Percentiles rank a stretch among this genome's conserved stretches.
Evolutionary conservation across 35 echinoderm and acorn worm genomes (phyloP).

Genomic region (Diadema setosum): DNA sequence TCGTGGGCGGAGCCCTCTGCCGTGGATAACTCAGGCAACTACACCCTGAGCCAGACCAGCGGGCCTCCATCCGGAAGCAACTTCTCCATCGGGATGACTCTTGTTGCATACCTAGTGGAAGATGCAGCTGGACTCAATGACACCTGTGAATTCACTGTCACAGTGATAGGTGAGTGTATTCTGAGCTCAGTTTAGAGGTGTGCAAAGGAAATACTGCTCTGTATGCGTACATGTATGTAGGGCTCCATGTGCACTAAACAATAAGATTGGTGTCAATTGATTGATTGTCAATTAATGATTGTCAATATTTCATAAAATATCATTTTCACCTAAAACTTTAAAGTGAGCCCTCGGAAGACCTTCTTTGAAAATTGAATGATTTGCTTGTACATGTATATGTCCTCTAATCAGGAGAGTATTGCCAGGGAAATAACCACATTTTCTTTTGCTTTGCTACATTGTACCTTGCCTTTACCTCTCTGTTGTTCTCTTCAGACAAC

Average conservation of each 20-base stretch:
- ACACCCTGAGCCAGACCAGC: background rate
- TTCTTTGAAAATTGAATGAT: too few species aligned
- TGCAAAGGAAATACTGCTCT: background rate
- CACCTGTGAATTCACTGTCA: slow-evolving; percentile 13
- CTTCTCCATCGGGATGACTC: background rate
- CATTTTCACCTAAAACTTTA: background rate
- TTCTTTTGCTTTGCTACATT: background rate
- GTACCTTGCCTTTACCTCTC: background rate
- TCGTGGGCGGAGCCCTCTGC: background rate
- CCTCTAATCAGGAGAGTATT: too few species aligned
- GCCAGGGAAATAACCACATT: too few species aligned
- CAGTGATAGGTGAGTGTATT: slow-evolving; percentile 14
- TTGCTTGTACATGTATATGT: too few species aligned
- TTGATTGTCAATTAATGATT: background rate
- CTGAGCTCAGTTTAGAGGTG: too few species aligned
- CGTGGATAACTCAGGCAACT: background rate
- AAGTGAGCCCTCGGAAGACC: too few species aligned
- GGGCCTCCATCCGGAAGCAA: background rate
- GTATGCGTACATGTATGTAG: background rate
- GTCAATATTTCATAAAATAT: background rate
- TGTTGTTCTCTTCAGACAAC: background rate
- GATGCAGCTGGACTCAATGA: slow-evolving; percentile 12
- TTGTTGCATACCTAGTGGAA: background rate
- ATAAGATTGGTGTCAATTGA: background rate
- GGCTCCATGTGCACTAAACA: background rate